Percentiles rank a stretch among this genome's conserved stretches.
phyloP scores from a whole-genome alignment of 2,797 vertebrate species.

The Okamejei kenojei region DNA sequence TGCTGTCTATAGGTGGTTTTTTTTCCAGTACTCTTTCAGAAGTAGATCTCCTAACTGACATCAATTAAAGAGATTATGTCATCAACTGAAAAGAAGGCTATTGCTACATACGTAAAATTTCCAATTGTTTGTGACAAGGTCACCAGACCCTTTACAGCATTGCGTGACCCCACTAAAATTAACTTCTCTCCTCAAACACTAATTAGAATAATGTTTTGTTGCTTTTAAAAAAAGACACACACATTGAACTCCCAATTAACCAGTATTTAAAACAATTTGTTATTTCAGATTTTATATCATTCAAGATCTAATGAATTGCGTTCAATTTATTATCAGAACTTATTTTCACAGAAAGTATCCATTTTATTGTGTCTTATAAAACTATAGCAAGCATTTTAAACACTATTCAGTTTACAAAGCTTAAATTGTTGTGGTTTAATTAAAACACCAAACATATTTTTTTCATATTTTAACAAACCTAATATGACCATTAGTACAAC shows the following conservation, averaged over 20 bases:
- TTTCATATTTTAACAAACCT: background rate
- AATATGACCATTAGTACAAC: background rate
- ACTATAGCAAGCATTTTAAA: background rate
- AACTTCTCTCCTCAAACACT: constrained; percentile 42
- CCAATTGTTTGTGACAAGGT: constrained; percentile 84
- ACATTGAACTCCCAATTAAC: constrained; percentile 69
- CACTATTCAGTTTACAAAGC: background rate
- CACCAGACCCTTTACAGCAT: constrained; percentile 67
- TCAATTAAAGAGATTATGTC: constrained; percentile 99
- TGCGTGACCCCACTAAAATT: constrained; percentile 61
- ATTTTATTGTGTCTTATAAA: background rate
- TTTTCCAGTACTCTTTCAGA: constrained; percentile 74
- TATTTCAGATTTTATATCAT: constrained; percentile 31
- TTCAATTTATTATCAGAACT: background rate
- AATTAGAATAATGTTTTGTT: constrained; percentile 43
- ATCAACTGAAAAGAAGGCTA: constrained; percentile 76
- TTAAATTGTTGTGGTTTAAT: background rate
- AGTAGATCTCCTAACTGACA: constrained; percentile 72
- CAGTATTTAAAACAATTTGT: constrained; percentile 13
- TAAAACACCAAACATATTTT: background rate
- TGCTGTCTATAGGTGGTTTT: constrained; percentile 75
- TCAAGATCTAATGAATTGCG: background rate
- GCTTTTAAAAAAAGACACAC: background rate
- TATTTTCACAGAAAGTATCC: background rate
- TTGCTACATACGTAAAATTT: constrained; percentile 64